A percentile compares a stretch with the other conserved stretches of the same genome.
Evolutionary conservation across 2,888 invertebrate species (phyloP).

Genomic region (Acleris cristana): DNA sequence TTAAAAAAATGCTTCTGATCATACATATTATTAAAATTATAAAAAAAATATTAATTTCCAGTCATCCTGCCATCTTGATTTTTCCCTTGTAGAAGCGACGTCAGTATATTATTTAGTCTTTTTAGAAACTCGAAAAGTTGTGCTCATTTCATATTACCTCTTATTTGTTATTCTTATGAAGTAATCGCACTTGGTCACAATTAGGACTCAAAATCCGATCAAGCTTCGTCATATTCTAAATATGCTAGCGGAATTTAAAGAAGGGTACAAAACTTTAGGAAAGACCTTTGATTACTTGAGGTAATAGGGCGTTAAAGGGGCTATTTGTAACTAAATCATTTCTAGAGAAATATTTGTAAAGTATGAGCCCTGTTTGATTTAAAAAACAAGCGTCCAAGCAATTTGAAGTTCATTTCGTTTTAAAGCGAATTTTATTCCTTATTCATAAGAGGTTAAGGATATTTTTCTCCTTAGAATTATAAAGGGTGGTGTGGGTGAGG

Average conservation of each 20-base stretch:
- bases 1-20: neutral
- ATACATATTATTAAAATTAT: too few relatives aligned
- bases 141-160: slow-evolving; percentile 15
- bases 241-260: slow-evolving; percentile 23
- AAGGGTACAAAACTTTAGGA: slow-evolving; percentile 12
- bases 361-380: neutral
- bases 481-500: too few relatives aligned
- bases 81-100: too few relatives aligned
- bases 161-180: slow-evolving; percentile 1
- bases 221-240: slow-evolving; percentile 28
- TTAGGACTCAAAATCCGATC: slow-evolving; percentile 15
- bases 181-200: slow-evolving; percentile 27
- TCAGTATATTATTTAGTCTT: too few relatives aligned
- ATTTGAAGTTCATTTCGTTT: too few relatives aligned
- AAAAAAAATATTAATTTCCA: too few relatives aligned
- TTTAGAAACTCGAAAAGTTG: neutral
- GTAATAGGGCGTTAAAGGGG: neutral
- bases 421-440: too few relatives aligned
- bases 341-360: slow-evolving; percentile 12
- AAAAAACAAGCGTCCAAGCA: too few relatives aligned
- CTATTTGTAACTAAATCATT: neutral
- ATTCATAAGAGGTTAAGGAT: too few relatives aligned
- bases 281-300: slow-evolving; percentile 1
- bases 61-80: too few relatives aligned
- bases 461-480: too few relatives aligned